These are phyloP conservation scores for Caenorhabditis becei DNA, from an alignment of 2,888 invertebrate species.

Conservation along the genomic window DNA sequence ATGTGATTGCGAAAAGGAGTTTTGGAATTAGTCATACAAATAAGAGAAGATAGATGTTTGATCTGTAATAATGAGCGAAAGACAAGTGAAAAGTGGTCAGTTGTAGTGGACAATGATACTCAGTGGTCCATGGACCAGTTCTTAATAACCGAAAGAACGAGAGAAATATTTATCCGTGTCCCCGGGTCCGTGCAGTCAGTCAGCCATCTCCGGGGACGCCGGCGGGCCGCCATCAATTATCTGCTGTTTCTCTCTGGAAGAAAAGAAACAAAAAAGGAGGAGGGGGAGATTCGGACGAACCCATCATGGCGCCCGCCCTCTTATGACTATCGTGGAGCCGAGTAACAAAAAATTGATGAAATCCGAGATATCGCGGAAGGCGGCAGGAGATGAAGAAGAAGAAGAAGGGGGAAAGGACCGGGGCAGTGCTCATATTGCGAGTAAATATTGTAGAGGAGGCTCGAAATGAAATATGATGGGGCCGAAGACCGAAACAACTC, in stretches of 20 bases:
- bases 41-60: not conserved
- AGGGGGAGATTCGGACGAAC: conserved; percentile 2
- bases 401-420: conserved; percentile 11
- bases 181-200: conserved; percentile 35
- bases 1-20: too few relatives aligned
- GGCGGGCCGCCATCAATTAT: conserved; percentile 57
- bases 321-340: conserved; percentile 48
- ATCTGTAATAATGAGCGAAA: too few relatives aligned
- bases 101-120: conserved; percentile 7
- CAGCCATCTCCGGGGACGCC: conserved; percentile 59
- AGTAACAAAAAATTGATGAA: conserved; percentile 61
- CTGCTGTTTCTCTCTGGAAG: conserved; percentile 39
- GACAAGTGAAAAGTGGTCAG: conserved; percentile 16
- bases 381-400: conserved; percentile 23
- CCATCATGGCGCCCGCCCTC: conserved; percentile 32
- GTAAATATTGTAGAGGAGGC: conserved; percentile 52
- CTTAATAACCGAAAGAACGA: conserved; percentile 49
- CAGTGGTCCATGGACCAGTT: conserved; percentile 5
- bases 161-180: conserved; percentile 44
- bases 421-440: conserved; percentile 57
- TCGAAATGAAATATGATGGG: conserved; percentile 46
- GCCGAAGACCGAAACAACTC: conserved; percentile 10
- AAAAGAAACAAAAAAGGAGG: not conserved
- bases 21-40: too few relatives aligned
- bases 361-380: conserved; percentile 63